Percentiles rank a stretch among this genome's conserved stretches.
These are phyloP conservation scores for Corvus hawaiiensis DNA, from an alignment of 2,113 vertebrate genomes.

Conservation along the genomic window DNA sequence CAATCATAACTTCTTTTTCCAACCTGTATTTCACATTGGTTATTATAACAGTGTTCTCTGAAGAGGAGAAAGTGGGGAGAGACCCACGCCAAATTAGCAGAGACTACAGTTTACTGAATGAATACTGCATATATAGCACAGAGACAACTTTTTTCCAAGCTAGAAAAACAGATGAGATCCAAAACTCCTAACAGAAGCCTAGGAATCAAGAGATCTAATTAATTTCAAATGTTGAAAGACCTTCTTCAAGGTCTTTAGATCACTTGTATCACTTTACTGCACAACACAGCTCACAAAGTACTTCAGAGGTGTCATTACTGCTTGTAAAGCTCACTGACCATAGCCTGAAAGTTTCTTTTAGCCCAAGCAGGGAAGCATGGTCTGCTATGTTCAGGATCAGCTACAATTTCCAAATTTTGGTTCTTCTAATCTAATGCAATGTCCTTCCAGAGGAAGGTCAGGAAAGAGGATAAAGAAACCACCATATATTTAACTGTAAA, in stretches of 20 bases:
- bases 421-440: neutral
- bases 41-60: neutral
- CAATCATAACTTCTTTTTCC: neutral
- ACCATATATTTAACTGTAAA: neutral
- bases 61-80: neutral
- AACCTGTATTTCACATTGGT: neutral
- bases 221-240: neutral
- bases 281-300: neutral
- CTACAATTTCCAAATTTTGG: neutral
- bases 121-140: neutral
- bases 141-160: neutral
- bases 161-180: neutral
- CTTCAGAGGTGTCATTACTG: neutral
- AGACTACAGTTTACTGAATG: neutral
- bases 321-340: neutral
- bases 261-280: neutral
- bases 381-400: neutral
- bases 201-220: neutral
- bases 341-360: neutral
- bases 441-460: neutral
- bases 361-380: neutral
- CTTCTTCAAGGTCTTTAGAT: neutral
- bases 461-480: neutral
- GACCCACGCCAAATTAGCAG: neutral
- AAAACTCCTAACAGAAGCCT: neutral